phyloP scores from a whole-genome alignment of 2,797 vertebrate species.

The Falco columbarius region DNA sequence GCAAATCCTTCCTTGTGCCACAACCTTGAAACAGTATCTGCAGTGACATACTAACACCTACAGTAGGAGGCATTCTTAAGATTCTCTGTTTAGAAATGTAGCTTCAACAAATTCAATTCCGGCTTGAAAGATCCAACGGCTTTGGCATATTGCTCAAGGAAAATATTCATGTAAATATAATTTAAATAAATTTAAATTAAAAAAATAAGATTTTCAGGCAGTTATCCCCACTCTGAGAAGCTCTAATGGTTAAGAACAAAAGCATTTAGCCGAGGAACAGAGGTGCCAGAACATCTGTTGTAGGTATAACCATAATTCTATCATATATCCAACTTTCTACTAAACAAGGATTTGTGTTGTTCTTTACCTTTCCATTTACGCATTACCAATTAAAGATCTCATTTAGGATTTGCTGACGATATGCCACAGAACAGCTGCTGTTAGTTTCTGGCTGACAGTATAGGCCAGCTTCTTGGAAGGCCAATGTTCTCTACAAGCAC shows the following conservation, averaged over 20 bases:
- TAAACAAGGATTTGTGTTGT: not conserved
- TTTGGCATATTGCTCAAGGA: not conserved
- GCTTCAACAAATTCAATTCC: not conserved
- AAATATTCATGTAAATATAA: not conserved
- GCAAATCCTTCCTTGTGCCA: not conserved
- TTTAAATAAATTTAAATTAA: too few species aligned
- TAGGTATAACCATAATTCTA: not conserved
- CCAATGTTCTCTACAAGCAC: not conserved
- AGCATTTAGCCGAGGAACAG: not conserved
- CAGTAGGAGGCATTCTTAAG: not conserved
- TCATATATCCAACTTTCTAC: not conserved
- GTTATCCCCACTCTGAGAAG: not conserved
- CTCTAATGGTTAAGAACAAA: not conserved
- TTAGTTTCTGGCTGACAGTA: constrained; percentile 16
- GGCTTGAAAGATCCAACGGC: not conserved
- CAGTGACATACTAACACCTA: not conserved
- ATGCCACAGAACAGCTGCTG: constrained; percentile 46
- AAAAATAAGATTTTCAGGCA: not conserved
- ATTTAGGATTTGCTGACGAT: not conserved
- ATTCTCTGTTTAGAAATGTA: not conserved
- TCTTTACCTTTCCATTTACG: not conserved
- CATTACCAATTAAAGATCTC: not conserved
- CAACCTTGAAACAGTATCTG: not conserved
- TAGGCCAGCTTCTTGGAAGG: constrained; percentile 42
- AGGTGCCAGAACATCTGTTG: not conserved